A percentile compares a stretch with the other conserved stretches of the same genome.
Conservation (phyloP, 2,113 vertebrate genomes). For the Athene cunicularia region DNA sequence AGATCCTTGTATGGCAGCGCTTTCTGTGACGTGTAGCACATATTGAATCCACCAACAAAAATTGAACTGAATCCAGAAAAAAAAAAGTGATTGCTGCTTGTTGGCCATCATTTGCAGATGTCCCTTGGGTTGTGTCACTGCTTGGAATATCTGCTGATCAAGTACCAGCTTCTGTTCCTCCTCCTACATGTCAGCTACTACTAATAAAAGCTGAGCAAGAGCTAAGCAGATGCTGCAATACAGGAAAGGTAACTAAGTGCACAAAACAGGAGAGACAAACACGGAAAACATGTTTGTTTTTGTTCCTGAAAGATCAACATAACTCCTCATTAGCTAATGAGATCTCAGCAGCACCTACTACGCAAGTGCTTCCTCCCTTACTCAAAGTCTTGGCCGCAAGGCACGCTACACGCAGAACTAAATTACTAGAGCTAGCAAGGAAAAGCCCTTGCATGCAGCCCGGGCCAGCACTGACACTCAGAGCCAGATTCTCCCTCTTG, state of each 20-base stretch:
- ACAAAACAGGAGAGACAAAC: background rate
- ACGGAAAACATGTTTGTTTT: background rate
- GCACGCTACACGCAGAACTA: background rate
- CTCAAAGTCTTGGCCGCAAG: background rate
- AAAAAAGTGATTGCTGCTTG: background rate
- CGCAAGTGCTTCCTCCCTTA: background rate
- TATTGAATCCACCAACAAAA: background rate
- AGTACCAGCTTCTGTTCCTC: slow-evolving; percentile 8
- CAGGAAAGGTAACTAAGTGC: slow-evolving; percentile 37
- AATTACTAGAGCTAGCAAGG: background rate
- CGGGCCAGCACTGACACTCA: background rate
- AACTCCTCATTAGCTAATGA: background rate
- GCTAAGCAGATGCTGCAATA: slow-evolving; percentile 34
- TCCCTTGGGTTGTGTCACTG: background rate
- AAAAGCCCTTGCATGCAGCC: background rate
- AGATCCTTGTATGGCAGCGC: rapidly evolving
- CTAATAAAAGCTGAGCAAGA: background rate
- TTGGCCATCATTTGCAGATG: background rate
- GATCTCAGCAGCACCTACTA: background rate
- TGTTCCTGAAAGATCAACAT: background rate
- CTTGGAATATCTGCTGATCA: background rate
- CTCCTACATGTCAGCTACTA: background rate
- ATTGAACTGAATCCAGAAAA: background rate
- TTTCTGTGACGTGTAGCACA: background rate
- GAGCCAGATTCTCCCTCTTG: background rate